Evolutionary conservation across 1,140 invertebrate genomes (phyloP), one percentile per base, ranked within the genome.

Genomic region (Hylyphantes graminicola): DNA sequence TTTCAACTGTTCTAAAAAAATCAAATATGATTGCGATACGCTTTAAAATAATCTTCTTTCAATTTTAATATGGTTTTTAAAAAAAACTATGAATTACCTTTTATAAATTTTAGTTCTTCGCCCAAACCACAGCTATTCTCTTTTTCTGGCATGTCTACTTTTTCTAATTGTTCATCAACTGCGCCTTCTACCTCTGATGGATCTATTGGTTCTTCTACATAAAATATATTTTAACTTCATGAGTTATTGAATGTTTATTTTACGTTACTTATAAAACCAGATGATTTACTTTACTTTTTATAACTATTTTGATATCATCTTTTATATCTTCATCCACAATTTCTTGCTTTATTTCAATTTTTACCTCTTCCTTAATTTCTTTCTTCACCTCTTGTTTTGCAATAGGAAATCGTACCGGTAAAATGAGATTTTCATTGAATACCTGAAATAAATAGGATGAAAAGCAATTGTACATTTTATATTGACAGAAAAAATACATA

Each of bases 321-420:
- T 63, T 35, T 35, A 35, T 35, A 35, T 35, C 35, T 35, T 35
- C 13, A 76, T 63, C 74, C 12, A 76, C 2, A 2, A 50, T 35
- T 61, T 61, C 55, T 50, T 50, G 6, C 17, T 75, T 75, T 17
- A 75, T 63, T 75, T 75, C 17, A 10, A 5, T 15, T 54, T 61
- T 61, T 10, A 13, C 11, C 13, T 73, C 51, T 54, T 0, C 17
- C 17, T 75, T 75, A 15, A 75, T 63, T 75, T 75, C 17, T 7
- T 4, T 15, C 53, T 61, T 61, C 10, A 13, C 11, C 13, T 73
- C 51, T 54, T 0, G 15, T 73, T 73, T 73, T 55, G 55, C 12
- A 57, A 12, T 19, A 8, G 70, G 70, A 55, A 55, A 17, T 35
- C 53, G 70, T 12, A 73, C 70, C 0, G 70, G 70, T 21, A 21